Percentiles rank a stretch among this genome's conserved stretches.
phyloP scores from a whole-genome alignment of 2,888 invertebrate species.

The Drosophila koepferae region DNA sequence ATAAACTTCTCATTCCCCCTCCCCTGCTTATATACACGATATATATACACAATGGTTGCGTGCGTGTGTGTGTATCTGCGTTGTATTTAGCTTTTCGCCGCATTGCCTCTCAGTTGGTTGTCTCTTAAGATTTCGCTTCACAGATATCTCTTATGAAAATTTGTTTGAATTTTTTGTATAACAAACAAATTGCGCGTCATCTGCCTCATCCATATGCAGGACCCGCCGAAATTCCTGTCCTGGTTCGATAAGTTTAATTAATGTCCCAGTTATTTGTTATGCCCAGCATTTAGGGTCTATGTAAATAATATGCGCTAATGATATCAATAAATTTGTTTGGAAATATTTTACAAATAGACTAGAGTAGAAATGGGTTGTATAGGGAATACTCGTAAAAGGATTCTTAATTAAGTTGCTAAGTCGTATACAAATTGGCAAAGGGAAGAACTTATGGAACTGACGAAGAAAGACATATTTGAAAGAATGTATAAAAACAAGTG shows the following conservation, averaged over 20 bases:
- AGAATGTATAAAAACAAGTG: not conserved
- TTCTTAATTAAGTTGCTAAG: not conserved
- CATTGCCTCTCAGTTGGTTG: slow-evolving; percentile 23
- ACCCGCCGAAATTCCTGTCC: slow-evolving; percentile 12
- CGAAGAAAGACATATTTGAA: too few relatives aligned
- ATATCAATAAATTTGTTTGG: slow-evolving; percentile 45
- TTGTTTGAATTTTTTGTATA: slow-evolving; percentile 39
- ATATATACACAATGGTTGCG: not conserved
- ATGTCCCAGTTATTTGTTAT: slow-evolving; percentile 54
- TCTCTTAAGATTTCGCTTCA: slow-evolving; percentile 48
- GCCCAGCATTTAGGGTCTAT: slow-evolving; percentile 19
- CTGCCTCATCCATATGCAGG: slow-evolving; percentile 34
- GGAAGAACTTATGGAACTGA: not conserved
- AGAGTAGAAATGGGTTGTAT: not conserved
- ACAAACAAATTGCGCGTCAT: slow-evolving; percentile 55
- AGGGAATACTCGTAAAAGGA: not conserved
- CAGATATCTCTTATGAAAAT: slow-evolving; percentile 65
- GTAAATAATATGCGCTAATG: slow-evolving; percentile 47
- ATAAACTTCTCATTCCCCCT: slow-evolving; percentile 31
- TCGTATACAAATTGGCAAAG: not conserved
- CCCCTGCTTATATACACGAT: slow-evolving; percentile 18
- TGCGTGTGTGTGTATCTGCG: slow-evolving; percentile 18
- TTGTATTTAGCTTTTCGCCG: slow-evolving; percentile 49
- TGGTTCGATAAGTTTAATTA: slow-evolving; percentile 60
- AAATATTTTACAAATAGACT: slow-evolving; percentile 9